Evolutionary conservation across 2,797 vertebrate genomes (phyloP).

Genomic region (Discoglossus pictus): DNA sequence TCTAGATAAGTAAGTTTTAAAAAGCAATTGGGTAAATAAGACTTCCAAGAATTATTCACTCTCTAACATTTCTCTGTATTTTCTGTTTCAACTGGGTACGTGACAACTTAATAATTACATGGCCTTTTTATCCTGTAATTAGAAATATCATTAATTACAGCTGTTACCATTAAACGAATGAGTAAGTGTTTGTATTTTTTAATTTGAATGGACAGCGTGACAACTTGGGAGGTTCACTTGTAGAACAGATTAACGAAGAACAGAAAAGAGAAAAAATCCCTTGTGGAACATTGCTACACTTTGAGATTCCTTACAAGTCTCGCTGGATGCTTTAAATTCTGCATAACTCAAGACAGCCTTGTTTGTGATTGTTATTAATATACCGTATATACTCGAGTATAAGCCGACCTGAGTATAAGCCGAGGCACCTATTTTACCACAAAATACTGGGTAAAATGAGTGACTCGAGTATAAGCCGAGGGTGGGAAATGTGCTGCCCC

Average conservation of each 20-base stretch:
- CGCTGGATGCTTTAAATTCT: no score
- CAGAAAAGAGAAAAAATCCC: no score
- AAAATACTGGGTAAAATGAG: no score
- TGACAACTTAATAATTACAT: constrained; percentile 45
- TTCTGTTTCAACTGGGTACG: constrained; percentile 18
- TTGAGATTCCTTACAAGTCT: no score
- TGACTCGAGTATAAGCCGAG: no score
- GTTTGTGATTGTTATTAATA: no score
- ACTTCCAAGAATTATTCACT: constrained; percentile 7
- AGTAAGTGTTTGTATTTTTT: constrained; percentile 35
- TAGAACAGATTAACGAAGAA: constrained; percentile 19
- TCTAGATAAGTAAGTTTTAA: not conserved
- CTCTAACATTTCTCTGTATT: constrained; percentile 3
- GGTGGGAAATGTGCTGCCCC: no score
- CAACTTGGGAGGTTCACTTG: constrained; percentile 22
- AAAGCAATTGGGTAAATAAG: constrained; percentile 2
- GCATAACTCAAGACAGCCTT: no score
- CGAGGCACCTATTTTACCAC: no score
- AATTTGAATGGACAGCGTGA: constrained; percentile 34
- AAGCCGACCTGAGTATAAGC: no score
- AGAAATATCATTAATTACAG: constrained; percentile 43
- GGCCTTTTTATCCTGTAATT: constrained; percentile 40
- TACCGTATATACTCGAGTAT: no score
- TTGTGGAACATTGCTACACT: no score
- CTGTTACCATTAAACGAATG: constrained; percentile 27